These are phyloP conservation scores for Sebastiscus albofasciatus DNA, from an alignment of 2,797 vertebrate genomes.

Conservation along the genomic window DNA sequence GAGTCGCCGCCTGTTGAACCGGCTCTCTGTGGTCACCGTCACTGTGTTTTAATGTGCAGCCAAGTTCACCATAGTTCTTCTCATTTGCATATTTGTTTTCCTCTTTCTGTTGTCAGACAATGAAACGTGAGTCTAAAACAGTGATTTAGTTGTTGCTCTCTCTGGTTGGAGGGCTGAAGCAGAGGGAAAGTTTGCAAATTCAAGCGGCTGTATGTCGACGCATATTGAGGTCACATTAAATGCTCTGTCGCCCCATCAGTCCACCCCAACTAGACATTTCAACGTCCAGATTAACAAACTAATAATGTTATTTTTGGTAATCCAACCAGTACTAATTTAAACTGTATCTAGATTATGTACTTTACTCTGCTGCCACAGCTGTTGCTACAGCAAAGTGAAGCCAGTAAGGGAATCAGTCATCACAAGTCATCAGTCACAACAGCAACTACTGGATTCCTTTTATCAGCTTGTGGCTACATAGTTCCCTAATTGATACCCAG, in stretches of 20 bases:
- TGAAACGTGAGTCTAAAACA: not conserved
- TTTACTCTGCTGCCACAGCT: not conserved
- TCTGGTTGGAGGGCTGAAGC: not conserved
- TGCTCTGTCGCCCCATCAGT: not conserved
- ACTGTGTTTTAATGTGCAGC: not conserved
- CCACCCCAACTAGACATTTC: not conserved
- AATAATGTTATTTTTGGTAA: not conserved
- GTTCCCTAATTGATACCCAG: slow-evolving; percentile 24
- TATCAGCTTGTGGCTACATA: slow-evolving; percentile 7
- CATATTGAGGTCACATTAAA: not conserved
- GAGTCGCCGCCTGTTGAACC: not conserved
- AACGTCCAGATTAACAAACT: not conserved
- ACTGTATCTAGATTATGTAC: not conserved
- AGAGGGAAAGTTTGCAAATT: not conserved
- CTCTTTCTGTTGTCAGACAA: not conserved
- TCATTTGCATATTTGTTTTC: not conserved
- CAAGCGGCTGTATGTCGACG: too few species aligned
- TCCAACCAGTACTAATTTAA: not conserved
- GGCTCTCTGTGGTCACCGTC: not conserved
- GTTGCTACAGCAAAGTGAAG: not conserved
- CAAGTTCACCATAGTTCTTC: not conserved
- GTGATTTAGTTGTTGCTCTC: not conserved
- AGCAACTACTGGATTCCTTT: slow-evolving; percentile 24
- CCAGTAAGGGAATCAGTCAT: slow-evolving; percentile 19
- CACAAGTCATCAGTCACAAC: slow-evolving; percentile 21